Evolutionary conservation across 1,140 invertebrate species (phyloP).

Genomic region (Rhagoletis pomonella): DNA sequence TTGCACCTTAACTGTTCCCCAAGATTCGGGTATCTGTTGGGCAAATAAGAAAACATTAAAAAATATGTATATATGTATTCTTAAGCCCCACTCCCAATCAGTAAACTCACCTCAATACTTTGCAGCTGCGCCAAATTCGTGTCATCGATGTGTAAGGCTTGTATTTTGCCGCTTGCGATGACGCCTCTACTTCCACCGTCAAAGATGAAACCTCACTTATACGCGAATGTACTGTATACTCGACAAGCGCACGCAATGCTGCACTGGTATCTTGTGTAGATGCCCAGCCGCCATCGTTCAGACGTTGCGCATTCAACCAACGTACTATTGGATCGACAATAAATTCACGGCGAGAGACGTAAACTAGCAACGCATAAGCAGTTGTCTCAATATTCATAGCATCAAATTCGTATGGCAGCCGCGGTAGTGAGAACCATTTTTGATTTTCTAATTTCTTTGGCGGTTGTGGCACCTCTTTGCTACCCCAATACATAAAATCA

Average conservation of each 20-base stretch:
- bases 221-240: constrained; percentile 89
- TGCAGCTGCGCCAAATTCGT: constrained; percentile 86
- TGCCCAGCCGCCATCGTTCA: constrained; percentile 95
- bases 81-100: background rate
- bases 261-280: constrained; percentile 91
- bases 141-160: constrained; percentile 82
- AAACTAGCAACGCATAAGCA: constrained; percentile 92
- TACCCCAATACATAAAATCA: constrained; percentile 90
- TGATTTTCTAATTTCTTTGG: constrained; percentile 92
- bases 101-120: constrained; percentile 81
- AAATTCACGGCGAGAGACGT: constrained; percentile 88
- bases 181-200: constrained; percentile 88
- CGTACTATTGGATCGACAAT: constrained; percentile 89
- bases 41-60: too few relatives aligned
- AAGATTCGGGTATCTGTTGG: constrained; percentile 88
- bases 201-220: constrained; percentile 92
- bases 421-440: constrained; percentile 90
- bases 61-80: too few relatives aligned
- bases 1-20: constrained; percentile 92
- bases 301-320: constrained; percentile 93
- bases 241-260: constrained; percentile 91
- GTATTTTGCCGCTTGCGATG: constrained; percentile 82
- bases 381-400: constrained; percentile 94
- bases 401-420: constrained; percentile 91
- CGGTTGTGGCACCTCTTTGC: constrained; percentile 83